phyloP scores from a whole-genome alignment of 2,888 invertebrate species.

The Meghimatium bilineatum region DNA sequence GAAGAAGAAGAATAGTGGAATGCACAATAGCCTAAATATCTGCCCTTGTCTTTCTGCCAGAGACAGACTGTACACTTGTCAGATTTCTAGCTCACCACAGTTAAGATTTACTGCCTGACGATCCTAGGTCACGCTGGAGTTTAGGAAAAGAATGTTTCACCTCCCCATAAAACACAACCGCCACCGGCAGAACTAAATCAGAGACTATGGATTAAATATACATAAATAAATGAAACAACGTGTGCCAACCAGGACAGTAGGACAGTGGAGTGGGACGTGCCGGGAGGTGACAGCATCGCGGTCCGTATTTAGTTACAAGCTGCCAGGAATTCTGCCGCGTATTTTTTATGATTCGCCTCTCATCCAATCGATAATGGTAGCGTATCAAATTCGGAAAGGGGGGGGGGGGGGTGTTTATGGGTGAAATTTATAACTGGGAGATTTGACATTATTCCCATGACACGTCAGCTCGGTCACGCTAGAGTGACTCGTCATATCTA shows the following conservation, averaged over 20 bases:
- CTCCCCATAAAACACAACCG: background rate
- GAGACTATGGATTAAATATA: background rate
- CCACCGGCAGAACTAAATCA: background rate
- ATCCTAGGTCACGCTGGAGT: too few relatives aligned
- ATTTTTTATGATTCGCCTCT: constrained; percentile 32
- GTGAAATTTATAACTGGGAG: constrained; percentile 3
- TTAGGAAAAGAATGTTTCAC: background rate
- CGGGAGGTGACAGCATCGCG: constrained; percentile 25
- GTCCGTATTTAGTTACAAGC: constrained; percentile 29
- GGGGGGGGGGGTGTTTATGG: too few relatives aligned
- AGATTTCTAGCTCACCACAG: constrained; percentile 5
- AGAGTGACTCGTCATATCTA: too few relatives aligned
- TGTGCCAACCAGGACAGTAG: background rate
- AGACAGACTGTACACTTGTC: background rate
- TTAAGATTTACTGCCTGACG: background rate
- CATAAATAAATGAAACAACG: background rate
- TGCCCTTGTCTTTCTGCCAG: too few relatives aligned
- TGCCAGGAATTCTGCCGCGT: background rate
- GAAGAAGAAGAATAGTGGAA: too few relatives aligned
- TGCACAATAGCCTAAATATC: too few relatives aligned
- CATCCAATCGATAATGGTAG: constrained; percentile 33
- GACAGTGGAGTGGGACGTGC: constrained; percentile 1
- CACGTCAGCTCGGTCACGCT: constrained; percentile 16
- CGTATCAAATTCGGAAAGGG: constrained; percentile 37
- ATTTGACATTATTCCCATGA: constrained; percentile 1